These are phyloP conservation scores for Rissa tridactyla DNA, from an alignment of 2,113 vertebrate genomes.

Conservation along the genomic window DNA sequence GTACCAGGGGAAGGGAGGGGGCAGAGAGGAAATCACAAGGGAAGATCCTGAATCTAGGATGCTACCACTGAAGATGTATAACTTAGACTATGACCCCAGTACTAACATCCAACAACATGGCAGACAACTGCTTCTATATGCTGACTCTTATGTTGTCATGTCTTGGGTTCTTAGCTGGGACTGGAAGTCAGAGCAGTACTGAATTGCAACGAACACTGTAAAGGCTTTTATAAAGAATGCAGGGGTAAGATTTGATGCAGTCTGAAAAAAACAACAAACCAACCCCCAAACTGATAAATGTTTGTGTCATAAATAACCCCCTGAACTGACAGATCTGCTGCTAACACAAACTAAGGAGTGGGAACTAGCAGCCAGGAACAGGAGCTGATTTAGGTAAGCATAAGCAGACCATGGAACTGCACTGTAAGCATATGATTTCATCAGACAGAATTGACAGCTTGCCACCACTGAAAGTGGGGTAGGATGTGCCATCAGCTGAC, in stretches of 20 bases:
- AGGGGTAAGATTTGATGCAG: neutral
- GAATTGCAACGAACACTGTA: neutral
- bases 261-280: neutral
- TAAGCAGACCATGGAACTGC: neutral
- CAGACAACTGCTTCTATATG: neutral
- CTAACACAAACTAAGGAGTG: neutral
- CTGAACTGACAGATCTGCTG: neutral
- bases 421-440: neutral
- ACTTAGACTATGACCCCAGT: neutral
- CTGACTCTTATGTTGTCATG: neutral
- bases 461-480: neutral
- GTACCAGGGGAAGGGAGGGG: neutral
- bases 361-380: neutral
- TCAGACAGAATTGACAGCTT: neutral
- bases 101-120: neutral
- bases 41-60: neutral
- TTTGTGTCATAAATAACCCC: neutral
- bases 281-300: neutral
- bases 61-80: neutral
- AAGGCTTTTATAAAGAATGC: neutral
- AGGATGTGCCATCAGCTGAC: neutral
- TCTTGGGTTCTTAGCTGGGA: neutral
- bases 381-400: neutral
- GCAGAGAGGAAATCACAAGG: neutral
- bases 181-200: neutral